Evolutionary conservation across 2,113 vertebrate genomes (phyloP), one percentile per base, ranked within the genome.

Genomic region (Gila orcuttii): DNA sequence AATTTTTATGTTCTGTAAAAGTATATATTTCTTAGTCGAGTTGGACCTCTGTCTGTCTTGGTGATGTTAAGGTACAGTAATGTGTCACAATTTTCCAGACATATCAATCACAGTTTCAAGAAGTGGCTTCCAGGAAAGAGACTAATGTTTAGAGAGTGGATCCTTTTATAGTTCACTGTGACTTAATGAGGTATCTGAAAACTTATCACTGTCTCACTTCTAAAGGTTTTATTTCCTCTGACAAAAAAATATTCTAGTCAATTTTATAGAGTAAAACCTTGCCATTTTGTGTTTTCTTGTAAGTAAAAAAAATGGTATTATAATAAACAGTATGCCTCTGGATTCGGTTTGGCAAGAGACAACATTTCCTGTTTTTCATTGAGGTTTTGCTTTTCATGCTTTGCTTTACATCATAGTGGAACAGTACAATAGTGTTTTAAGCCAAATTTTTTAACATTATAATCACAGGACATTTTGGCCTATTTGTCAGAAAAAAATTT

Each of bases 71-170:
- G 66, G 31, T 36, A 69, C 66, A 83, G 9, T 66, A 89, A 69
- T 69, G 79, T 86, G 75, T 85, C 50, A 3, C 57, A 64, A 79
- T 78, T 89, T 90, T 91, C 88, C 88, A 92, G 90, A 86, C 87
- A 88, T 87, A 90, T 81, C 87, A 85, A 91, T 92, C 91, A 92
- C 66, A 89, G 71, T 92, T 92, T 93, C 90, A 86, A 87, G 36
- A 47, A 73, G 45, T 45, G 66, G 7, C 42, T 79, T 87, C 78
- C 89, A 88, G 86, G 90, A 91, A 91, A 90, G 84, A 60, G 57
- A 39, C 57, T 78, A 19, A 3, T 88, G 87, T 91, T 93, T 89
- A 84, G 77, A 89, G 85, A 66, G 86, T 80, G 11, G 3, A 79
- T 87, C 74, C 87, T 91, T 91, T 92, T 89, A 90, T 90, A 91